Evolutionary conservation across 1,140 invertebrate genomes (phyloP).

Genomic region (Solen grandis): DNA sequence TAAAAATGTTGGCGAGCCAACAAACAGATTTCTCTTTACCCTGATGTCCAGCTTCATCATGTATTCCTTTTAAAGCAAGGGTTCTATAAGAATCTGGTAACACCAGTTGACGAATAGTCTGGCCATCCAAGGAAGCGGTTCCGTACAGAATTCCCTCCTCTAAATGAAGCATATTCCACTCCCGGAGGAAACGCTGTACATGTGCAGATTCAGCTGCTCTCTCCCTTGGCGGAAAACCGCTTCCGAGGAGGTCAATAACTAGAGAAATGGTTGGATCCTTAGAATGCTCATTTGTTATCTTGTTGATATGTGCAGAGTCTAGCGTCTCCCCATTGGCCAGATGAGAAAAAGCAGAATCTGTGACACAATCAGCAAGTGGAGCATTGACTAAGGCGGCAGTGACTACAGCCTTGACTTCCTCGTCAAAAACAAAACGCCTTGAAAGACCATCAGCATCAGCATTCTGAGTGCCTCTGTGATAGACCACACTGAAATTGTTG

Average conservation of each 20-base stretch:
- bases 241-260: not conserved
- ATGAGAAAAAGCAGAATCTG: slow-evolving; percentile 1
- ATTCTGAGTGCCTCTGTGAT: slow-evolving; percentile 46
- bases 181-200: no score
- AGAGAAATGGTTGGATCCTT: no score
- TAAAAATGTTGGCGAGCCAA: not conserved
- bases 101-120: not conserved
- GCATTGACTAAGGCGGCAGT: not conserved
- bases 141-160: no score
- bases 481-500: slow-evolving; percentile 48
- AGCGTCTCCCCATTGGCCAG: not conserved
- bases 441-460: slow-evolving; percentile 56
- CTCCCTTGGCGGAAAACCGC: no score
- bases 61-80: no score
- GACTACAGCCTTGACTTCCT: not conserved
- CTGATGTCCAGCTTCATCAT: no score
- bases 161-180: no score
- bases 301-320: not conserved
- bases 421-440: not conserved
- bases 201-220: no score
- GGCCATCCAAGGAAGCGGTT: no score
- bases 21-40: not conserved
- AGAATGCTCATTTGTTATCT: not conserved
- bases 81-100: not conserved
- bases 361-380: not conserved